phyloP scores from a whole-genome alignment of 2,113 vertebrate genomes.

The Trochalopteron elliotii region DNA sequence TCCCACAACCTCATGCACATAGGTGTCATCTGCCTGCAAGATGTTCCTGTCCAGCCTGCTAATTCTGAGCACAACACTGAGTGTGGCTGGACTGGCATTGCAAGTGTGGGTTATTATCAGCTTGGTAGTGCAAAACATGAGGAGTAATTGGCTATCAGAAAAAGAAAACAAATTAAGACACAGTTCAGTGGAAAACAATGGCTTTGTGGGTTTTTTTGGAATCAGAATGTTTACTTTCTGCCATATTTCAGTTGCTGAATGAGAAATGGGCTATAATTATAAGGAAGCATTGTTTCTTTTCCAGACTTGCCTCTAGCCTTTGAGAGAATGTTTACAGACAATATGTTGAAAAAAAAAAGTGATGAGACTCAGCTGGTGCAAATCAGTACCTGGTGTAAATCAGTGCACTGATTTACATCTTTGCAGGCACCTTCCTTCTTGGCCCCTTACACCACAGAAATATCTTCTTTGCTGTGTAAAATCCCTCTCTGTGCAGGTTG shows the following conservation, averaged over 20 bases:
- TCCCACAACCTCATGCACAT: background rate
- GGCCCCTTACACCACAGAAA: background rate
- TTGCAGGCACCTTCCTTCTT: background rate
- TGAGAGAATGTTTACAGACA: background rate
- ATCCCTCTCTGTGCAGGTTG: background rate
- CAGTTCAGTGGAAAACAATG: constrained; percentile 19
- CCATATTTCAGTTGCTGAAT: constrained; percentile 6
- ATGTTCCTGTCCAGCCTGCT: background rate
- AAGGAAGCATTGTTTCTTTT: constrained; percentile 1
- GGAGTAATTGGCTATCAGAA: background rate
- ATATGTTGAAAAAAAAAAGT: background rate
- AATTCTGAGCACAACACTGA: background rate
- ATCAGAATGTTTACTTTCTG: background rate
- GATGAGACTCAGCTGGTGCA: background rate
- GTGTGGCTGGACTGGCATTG: background rate
- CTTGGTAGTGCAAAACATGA: background rate
- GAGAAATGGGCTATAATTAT: constrained; percentile 11
- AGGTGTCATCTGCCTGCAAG: background rate
- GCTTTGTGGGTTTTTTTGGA: constrained; percentile 26
- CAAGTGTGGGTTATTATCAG: background rate
- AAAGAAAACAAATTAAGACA: constrained; percentile 39
- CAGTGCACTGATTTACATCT: background rate
- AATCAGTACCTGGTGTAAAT: background rate
- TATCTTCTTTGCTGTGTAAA: background rate
- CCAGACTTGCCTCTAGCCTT: background rate